These are phyloP conservation scores for Drosophila micromelanica DNA, from an alignment of 1,140 invertebrate species.

Conservation along the genomic window DNA sequence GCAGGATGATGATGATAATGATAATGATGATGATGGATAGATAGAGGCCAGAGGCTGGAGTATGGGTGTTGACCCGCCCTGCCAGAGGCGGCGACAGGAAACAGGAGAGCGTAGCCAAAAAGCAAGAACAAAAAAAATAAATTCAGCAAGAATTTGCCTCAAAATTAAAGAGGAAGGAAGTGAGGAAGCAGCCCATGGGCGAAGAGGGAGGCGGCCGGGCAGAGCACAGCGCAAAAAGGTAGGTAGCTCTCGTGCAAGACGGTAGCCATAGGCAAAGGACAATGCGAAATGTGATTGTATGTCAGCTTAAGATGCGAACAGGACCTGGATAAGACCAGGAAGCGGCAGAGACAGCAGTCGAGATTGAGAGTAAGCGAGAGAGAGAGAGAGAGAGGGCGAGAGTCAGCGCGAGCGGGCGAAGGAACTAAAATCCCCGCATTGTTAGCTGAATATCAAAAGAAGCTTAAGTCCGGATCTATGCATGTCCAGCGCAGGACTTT, in stretches of 20 bases:
- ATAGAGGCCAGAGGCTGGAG: constrained; percentile 9
- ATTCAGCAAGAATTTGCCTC: constrained; percentile 59
- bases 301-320: constrained; percentile 69
- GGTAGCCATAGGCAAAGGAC: constrained; percentile 39
- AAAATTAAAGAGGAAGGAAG: constrained; percentile 43
- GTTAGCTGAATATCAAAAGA: constrained; percentile 69
- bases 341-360: constrained; percentile 1
- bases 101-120: constrained; percentile 16
- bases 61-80: constrained; percentile 45
- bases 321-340: constrained; percentile 54
- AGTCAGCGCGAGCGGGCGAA: constrained; percentile 15
- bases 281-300: constrained; percentile 79
- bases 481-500: constrained; percentile 15
- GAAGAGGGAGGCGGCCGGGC: too few relatives aligned
- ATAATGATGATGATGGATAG: not conserved
- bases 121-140: not conserved
- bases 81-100: constrained; percentile 28
- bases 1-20: not conserved
- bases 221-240: not conserved
- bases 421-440: constrained; percentile 50
- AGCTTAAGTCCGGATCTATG: constrained; percentile 48
- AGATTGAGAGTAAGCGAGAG: not conserved
- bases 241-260: constrained; percentile 32
- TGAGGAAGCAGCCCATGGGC: constrained; percentile 11
- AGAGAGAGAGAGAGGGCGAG: not conserved